These are phyloP conservation scores for Indicator maculatus DNA, from an alignment of 2,113 vertebrate genomes.

Conservation along the genomic window DNA sequence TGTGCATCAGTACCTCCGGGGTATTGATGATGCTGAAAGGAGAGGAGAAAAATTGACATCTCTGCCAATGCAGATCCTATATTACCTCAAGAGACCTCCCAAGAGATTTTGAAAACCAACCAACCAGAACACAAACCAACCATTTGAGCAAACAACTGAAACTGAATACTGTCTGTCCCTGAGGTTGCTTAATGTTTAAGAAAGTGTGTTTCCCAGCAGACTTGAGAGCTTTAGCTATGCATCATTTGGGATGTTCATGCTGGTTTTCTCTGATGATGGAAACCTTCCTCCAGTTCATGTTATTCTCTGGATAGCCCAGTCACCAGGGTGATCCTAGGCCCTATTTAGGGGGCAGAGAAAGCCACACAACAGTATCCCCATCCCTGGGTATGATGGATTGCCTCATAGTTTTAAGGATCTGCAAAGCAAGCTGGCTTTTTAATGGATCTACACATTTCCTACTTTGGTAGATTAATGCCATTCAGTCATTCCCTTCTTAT, in stretches of 20 bases:
- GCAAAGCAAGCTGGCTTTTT: neutral
- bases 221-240: neutral
- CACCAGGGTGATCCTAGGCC: constrained; percentile 45
- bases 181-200: neutral
- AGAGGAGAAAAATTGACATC: neutral
- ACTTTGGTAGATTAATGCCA: neutral
- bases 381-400: neutral
- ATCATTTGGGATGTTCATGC: constrained; percentile 52
- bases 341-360: neutral
- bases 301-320: constrained; percentile 70
- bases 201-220: neutral
- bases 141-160: neutral
- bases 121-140: neutral
- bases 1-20: neutral
- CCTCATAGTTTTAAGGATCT: neutral
- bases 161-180: neutral
- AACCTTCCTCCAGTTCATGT: constrained; percentile 54
- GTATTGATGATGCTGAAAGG: neutral
- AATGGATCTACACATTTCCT: neutral
- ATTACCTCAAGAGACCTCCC: neutral
- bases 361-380: neutral
- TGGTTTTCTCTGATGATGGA: constrained; percentile 69
- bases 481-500: neutral
- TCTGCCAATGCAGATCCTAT: neutral
- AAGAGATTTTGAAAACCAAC: neutral